These are phyloP conservation scores for Nibea albiflora DNA, from an alignment of 2,113 vertebrate species.

Conservation along the genomic window DNA sequence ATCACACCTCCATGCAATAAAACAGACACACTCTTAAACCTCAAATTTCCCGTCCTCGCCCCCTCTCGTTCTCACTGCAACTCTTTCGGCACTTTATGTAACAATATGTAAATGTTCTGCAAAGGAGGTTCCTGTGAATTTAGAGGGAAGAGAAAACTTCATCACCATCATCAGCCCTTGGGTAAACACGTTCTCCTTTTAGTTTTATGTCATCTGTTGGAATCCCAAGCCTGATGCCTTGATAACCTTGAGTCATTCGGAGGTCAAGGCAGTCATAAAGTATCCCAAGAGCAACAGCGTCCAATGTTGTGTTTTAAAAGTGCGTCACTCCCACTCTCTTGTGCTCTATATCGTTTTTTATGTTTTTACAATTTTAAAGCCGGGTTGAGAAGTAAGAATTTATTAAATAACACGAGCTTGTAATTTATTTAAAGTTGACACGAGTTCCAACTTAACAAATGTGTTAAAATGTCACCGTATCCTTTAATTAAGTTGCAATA, in stretches of 20 bases:
- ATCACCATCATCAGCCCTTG: conserved; percentile 52
- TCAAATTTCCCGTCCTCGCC: conserved; percentile 33
- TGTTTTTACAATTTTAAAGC: conserved; percentile 26
- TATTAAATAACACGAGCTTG: background rate
- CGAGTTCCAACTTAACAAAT: conserved; percentile 8
- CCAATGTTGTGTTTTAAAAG: conserved; percentile 51
- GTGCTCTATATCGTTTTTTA: background rate
- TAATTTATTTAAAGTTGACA: conserved; percentile 15
- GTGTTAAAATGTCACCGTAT: conserved; percentile 9
- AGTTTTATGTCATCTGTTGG: conserved; percentile 54
- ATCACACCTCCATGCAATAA: conserved; percentile 39
- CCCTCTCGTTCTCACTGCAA: conserved; percentile 22
- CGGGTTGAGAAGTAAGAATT: conserved; percentile 20
- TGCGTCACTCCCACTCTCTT: conserved; percentile 13
- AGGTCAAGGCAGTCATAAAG: conserved; percentile 68
- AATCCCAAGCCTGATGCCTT: conserved; percentile 62
- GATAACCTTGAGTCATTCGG: conserved; percentile 68
- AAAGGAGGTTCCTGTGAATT: conserved; percentile 42
- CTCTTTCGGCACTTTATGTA: conserved; percentile 52
- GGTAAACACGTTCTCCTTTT: conserved; percentile 52
- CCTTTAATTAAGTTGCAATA: background rate
- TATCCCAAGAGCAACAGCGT: conserved; percentile 49
- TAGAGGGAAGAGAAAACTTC: conserved; percentile 48
- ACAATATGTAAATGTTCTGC: conserved; percentile 63
- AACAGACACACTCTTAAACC: conserved; percentile 35